Conservation (phyloP, 1,140 invertebrate species). For the Apis mellifera region Amel_HAv3.1 CM009944.2:6353001-6353500, state of each 20-base stretch:
- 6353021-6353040: constrained; percentile 3
- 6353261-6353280: no score
- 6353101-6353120: not conserved
- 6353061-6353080: not conserved
- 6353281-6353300: no score
- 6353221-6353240: constrained; percentile 1
- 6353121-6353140: constrained; percentile 24
- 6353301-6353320: no score
- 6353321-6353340: no score
- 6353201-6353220: constrained; percentile 43
- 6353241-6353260: not conserved
- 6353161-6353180: constrained; percentile 31
- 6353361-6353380: no score
- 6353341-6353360: no score
- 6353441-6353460: no score
- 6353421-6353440: no score
- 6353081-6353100: not conserved
- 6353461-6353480: no score
- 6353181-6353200: constrained; percentile 39
- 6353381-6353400: no score
- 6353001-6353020: constrained; percentile 33
- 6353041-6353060: constrained; percentile 33
- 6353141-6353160: constrained; percentile 19
- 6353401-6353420: no score
- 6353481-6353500: no score